A percentile compares a stretch with the other conserved stretches of the same genome.
These are phyloP conservation scores for Hypsopygia costalis DNA, from an alignment of 2,888 invertebrate genomes.

Conservation along the genomic window DNA sequence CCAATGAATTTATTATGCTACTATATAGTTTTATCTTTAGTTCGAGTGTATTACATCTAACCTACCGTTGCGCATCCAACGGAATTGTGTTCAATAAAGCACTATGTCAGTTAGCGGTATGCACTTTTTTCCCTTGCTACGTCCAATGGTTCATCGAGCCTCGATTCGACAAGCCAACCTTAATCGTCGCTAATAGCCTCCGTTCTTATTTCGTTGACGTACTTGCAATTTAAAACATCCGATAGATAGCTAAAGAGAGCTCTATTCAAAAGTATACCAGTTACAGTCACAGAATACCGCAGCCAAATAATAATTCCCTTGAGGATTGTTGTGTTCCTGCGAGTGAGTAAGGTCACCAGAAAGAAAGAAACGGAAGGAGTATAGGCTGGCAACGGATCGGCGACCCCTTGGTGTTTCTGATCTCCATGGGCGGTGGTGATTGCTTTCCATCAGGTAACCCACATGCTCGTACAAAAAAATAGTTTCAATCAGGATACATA, in stretches of 20 bases:
- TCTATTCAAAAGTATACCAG: neutral
- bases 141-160: conserved; percentile 43
- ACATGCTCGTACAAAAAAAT: too few species aligned
- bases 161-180: conserved; percentile 48
- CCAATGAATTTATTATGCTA: conserved; percentile 24
- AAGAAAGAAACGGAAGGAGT: too few species aligned
- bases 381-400: too few species aligned
- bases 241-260: conserved; percentile 1
- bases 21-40: conserved; percentile 21
- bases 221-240: conserved; percentile 5
- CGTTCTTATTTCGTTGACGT: conserved; percentile 15
- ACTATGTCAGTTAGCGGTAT: conserved; percentile 77
- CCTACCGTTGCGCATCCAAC: conserved; percentile 53
- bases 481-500: conserved; percentile 3
- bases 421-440: too few species aligned
- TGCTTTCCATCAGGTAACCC: too few species aligned
- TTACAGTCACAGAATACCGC: conserved; percentile 1
- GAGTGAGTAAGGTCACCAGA: too few species aligned
- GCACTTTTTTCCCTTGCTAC: conserved; percentile 57
- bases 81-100: conserved; percentile 70
- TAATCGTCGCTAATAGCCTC: conserved; percentile 34
- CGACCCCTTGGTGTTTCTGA: too few species aligned
- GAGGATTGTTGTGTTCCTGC: too few species aligned
- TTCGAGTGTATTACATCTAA: conserved; percentile 22
- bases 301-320: too few species aligned